A percentile compares a stretch with the other conserved stretches of the same genome.
Conservation (phyloP, 2,113 vertebrate genomes). For the Sprattus sprattus region DNA sequence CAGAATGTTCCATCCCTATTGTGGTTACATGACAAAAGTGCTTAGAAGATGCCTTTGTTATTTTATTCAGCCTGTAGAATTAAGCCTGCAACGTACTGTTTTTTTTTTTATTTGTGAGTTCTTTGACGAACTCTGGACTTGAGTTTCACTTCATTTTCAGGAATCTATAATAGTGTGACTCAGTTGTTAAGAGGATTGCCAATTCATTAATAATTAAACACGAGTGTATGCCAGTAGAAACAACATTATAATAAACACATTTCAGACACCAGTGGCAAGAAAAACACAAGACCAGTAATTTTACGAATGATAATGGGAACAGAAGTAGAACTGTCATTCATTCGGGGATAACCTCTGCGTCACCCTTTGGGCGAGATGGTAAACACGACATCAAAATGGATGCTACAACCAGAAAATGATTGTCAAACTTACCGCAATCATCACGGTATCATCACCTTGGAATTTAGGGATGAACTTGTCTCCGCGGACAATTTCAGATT, state of each 20-base stretch:
- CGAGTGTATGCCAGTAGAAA: background rate
- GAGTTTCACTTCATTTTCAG: background rate
- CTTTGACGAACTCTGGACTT: background rate
- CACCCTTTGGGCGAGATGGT: constrained; percentile 22
- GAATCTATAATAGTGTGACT: background rate
- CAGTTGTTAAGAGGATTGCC: background rate
- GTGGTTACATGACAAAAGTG: background rate
- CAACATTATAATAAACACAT: background rate
- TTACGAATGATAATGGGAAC: background rate
- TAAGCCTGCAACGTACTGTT: background rate
- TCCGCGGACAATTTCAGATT: constrained; percentile 82
- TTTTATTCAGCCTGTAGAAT: background rate
- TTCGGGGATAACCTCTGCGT: constrained; percentile 37
- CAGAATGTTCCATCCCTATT: background rate
- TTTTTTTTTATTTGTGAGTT: background rate
- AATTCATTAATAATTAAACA: background rate
- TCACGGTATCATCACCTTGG: constrained; percentile 83
- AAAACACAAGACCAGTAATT: background rate
- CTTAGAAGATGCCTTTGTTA: background rate
- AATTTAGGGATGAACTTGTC: constrained; percentile 89
- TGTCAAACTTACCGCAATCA: constrained; percentile 81
- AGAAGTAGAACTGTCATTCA: constrained; percentile 10
- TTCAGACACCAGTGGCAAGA: background rate
- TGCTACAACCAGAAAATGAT: constrained; percentile 16
- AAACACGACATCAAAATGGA: constrained; percentile 15